Evolutionary conservation across 2,113 vertebrate genomes (phyloP), one percentile per base, ranked within the genome.

Genomic region (Patagioenas fasciata): DNA sequence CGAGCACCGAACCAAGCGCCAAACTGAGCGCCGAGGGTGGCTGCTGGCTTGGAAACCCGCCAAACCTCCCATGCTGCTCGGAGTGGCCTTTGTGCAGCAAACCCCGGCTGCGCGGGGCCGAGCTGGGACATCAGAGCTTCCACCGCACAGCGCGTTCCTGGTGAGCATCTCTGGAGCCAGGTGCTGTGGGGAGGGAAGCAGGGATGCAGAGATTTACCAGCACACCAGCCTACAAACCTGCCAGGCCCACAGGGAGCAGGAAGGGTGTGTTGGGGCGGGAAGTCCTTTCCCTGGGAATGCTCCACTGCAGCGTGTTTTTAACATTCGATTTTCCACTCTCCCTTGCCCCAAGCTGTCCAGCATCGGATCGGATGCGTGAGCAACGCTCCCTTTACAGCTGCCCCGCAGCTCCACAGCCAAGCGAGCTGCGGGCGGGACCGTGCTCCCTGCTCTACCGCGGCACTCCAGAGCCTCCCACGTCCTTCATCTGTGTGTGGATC

Each of bases 401-500:
- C 9, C 44, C 48, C 20, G 48, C 25, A 32, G 60, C 10, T 1
- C n/a, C 44, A 78, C 72, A 65, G 5, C 34, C 1, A 53, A 58
- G 61, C 3, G 8, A 65, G 58, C 12, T 0, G 44, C 77, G 83
- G 73, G 31, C 1, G 6, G 62, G 57, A 51, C 10, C 3, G 1
- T 2, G 7, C 44, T 14, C 69, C 36, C 71, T 75, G 26, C 83
- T 69, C 50, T 47, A n/a, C 60, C 14, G 4, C 1, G 1, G 40
- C 90, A 10, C 85, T 85, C 74, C 5, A 2, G 17, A 57, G 6
- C 57, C 11, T 48, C 82, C 78, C 21, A 12, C 24, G 3, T 15
- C 81, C 93, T 89, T 86, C 86, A 72, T 32, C 92, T 72, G 78
- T 44, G 93, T 56, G 86, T 56, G 77, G 91, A 66, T 75, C 95